Evolutionary conservation across 37 sponge, comb jelly and placozoan genomes (phyloP), one percentile per base, ranked within the genome.

Genomic region (Oscarella lobularis): DNA sequence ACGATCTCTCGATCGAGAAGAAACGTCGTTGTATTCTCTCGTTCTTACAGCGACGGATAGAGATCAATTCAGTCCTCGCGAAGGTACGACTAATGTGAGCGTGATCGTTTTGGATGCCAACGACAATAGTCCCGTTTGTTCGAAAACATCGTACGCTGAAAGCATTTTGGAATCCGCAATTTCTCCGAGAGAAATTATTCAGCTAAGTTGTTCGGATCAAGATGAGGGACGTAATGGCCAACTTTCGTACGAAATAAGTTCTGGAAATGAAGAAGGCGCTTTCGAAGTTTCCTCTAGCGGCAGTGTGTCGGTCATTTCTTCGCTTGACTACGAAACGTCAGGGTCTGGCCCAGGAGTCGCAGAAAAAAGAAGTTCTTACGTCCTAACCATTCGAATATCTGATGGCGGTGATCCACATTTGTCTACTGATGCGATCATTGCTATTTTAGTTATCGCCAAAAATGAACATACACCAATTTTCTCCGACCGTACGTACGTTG

Each of bases 401-500:
- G 60, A 48, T 20, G 60, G 14, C 60, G 60, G 60, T 48, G 9
- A 9, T 48, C 60, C 60, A 20, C 60, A 9, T 48, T 20, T 4
- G 31, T 34, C 6, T 14, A 4, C 71, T 5, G 33, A 4, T 14
- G 71, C 31, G 6, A 4, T 5, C 31, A 35, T 68, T 35, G 33
- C 33, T 35, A 68, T 68, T 68, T 5, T 14, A 34, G 71, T 68
- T 5, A 5, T 30, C 4, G 6, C 29, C 4, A 5, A 5, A 33
- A 90, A 90, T 67, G 35, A 74, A 1, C 55, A 90, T 77, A 36
- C 38, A 36, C 91, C 91, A 35, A 31, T 35, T 34, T 90, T 90
- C 81, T 81, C 74, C 5, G 67, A 74, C 14, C 31, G 33, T 38
- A 36, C 70, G 0, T 86, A 90, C 77, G 1, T 29, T n/a, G 73